These are phyloP conservation scores for Drosophila subsilvestris DNA, from an alignment of 2,888 invertebrate species.

Conservation along the genomic window DNA sequence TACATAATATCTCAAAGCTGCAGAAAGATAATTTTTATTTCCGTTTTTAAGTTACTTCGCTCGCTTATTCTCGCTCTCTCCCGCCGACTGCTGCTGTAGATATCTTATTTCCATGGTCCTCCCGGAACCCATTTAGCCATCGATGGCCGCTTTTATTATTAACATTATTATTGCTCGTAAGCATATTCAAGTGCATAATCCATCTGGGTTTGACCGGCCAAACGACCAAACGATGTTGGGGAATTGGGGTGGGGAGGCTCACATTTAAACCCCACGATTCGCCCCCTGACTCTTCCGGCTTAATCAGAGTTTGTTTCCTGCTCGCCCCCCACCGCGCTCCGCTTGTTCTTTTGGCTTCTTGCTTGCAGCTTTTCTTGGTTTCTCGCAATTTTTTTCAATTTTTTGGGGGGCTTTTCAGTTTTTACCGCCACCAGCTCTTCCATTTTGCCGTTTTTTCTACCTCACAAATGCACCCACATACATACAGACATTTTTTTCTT, in stretches of 20 bases:
- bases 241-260: background rate
- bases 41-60: conserved; percentile 3
- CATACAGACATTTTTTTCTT: background rate
- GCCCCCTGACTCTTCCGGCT: background rate
- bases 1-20: background rate
- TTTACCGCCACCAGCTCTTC: too few species aligned
- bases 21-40: background rate
- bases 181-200: background rate
- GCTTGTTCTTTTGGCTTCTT: background rate
- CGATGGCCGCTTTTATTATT: background rate
- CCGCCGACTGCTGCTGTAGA: background rate
- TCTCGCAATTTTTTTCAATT: background rate
- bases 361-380: background rate
- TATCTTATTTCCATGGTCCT: too few species aligned
- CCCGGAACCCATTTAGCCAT: background rate
- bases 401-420: background rate
- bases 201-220: background rate
- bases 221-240: background rate
- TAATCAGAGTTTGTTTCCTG: background rate
- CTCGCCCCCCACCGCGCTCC: background rate
- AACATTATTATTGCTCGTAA: conserved; percentile 1
- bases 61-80: background rate
- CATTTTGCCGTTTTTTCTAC: background rate
- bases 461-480: conserved; percentile 13
- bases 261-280: background rate